Evolutionary conservation across 2,888 invertebrate genomes (phyloP).

Genomic region (Leistus spinibarbis): DNA sequence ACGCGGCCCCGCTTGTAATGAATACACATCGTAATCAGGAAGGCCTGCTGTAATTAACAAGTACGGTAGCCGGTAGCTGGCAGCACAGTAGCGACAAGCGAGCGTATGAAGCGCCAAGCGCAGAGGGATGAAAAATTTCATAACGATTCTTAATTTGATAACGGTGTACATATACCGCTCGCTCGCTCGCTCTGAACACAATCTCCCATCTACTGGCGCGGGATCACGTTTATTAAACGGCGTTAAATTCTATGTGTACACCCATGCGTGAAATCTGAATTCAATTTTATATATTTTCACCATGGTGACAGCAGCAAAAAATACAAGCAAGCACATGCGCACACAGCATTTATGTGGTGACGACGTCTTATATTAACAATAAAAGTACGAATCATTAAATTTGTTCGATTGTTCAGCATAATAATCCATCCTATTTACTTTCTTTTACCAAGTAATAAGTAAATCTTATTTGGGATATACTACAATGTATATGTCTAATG

Average conservation of each 20-base stretch:
- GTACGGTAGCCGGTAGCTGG: not conserved
- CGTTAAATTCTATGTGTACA: not conserved
- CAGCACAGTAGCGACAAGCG: no score
- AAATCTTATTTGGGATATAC: no score
- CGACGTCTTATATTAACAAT: no score
- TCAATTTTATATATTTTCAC: no score
- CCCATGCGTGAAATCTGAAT: not conserved
- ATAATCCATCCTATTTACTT: no score
- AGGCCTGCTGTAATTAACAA: slow-evolving; percentile 31
- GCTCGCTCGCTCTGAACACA: slow-evolving; percentile 5
- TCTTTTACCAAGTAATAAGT: no score
- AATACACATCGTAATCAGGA: slow-evolving; percentile 39
- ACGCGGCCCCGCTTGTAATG: slow-evolving; percentile 29
- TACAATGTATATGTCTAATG: no score
- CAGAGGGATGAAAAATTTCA: slow-evolving; percentile 33
- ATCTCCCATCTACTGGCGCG: not conserved
- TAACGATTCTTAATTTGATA: slow-evolving; percentile 39
- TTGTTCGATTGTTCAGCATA: no score
- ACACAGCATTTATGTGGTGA: no score
- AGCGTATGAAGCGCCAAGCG: slow-evolving; percentile 9
- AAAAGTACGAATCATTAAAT: no score
- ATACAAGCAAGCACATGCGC: no score
- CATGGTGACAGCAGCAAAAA: no score
- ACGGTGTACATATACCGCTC: slow-evolving; percentile 22
- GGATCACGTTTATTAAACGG: not conserved